These are phyloP conservation scores for Venustoraphidia nigricollis DNA, from an alignment of 2,888 invertebrate species.

Conservation along the genomic window DNA sequence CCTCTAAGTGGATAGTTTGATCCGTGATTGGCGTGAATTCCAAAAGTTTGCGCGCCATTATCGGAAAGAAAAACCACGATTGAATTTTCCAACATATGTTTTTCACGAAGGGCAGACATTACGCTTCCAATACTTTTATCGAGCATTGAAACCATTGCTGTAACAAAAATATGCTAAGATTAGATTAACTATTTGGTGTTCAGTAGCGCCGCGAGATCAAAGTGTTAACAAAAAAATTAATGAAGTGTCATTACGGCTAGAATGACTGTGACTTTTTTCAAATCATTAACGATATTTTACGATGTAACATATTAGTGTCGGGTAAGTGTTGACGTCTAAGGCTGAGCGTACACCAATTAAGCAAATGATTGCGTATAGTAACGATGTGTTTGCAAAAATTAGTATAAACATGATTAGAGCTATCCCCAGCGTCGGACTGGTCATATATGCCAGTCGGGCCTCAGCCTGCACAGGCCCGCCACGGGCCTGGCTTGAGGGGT, in stretches of 20 bases:
- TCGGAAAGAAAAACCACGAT: conserved; percentile 79
- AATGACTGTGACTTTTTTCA: conserved; percentile 26
- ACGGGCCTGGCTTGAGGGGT: too few relatives aligned
- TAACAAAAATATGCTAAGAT: conserved; percentile 16
- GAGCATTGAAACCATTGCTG: conserved; percentile 78
- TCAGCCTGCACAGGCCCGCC: too few relatives aligned
- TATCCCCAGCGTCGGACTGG: too few relatives aligned
- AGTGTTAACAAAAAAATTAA: background rate
- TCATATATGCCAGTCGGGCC: too few relatives aligned
- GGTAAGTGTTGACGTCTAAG: too few relatives aligned
- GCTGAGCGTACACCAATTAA: too few relatives aligned
- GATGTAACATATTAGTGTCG: background rate
- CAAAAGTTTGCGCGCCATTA: conserved; percentile 71
- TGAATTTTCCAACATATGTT: conserved; percentile 63
- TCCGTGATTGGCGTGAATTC: conserved; percentile 55
- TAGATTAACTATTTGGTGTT: background rate
- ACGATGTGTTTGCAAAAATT: too few relatives aligned
- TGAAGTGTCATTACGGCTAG: conserved; percentile 11
- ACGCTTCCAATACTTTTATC: conserved; percentile 79
- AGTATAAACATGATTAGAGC: too few relatives aligned
- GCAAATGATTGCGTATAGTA: too few relatives aligned
- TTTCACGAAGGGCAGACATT: conserved; percentile 48
- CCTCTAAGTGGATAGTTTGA: conserved; percentile 70
- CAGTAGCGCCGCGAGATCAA: conserved; percentile 1
- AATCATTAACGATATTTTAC: background rate